Evolutionary conservation across 64 coral and sea anemone genomes (phyloP), one percentile per base, ranked within the genome.

Genomic region (Stylophora pistillata): DNA sequence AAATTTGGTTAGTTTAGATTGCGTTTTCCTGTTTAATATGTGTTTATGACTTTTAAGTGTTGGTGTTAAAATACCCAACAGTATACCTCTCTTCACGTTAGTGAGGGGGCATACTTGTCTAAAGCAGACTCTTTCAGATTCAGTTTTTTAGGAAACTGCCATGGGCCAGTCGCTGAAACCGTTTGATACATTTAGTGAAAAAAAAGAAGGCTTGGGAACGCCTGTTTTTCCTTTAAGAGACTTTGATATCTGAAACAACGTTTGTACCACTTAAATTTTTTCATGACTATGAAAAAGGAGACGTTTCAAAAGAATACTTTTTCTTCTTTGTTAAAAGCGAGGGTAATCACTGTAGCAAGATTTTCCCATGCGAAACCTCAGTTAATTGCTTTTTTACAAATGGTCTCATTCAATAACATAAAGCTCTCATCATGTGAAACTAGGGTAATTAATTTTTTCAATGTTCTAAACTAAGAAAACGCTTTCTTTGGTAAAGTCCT

Each of bases 401-500:
- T 84, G 69, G 61, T 53, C 80, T 84, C 61, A 69, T 64, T 84
- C 61, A 70, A 70, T 84, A 53, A 84, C 80, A 70, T 84, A 84
- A 84, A 84, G 80, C 62, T 53, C 80, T 84, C 60, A 84, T 82
- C 78, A 82, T 63, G 80, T 53, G 65, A 84, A 69, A 37, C 61
- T 84, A 10, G 62, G 23, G 60, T 84, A 84, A 84, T 84, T 84
- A 69, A 69, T 37, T 69, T 55, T 84, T 84, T 84, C 80, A 84
- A 84, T 84, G 66, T 84, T 84, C 69, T 13, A 70, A 53, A 84
- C 80, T 41, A 53, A 41, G 80, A 84, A 60, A 84, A 82, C 60
- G 60, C 78, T 37, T 68, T 47, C 37, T 13, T 53, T 69, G 16
- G 33, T 84, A 7, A 28, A 16, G 80, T 69, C 60, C 53, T 84